These are phyloP conservation scores for Egretta garzetta DNA, from an alignment of 2,113 vertebrate species.

Conservation along the genomic window DNA sequence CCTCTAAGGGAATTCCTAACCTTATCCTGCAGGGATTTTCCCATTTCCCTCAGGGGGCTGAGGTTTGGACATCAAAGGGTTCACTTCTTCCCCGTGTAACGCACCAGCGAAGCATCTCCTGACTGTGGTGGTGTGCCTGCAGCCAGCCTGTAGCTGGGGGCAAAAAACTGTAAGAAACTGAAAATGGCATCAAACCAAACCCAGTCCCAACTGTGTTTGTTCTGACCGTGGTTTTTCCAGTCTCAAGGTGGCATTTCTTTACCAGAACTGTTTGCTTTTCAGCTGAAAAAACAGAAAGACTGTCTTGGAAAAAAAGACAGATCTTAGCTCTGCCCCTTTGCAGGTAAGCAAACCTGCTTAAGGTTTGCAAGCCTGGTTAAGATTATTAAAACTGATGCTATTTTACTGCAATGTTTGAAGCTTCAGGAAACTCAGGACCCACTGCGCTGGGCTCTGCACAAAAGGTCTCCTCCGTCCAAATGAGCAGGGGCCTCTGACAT, in stretches of 20 bases:
- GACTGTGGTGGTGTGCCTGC: not conserved
- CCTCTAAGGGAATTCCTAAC: not conserved
- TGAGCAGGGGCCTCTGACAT: accelerated
- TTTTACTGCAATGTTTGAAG: not conserved
- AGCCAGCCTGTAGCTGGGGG: accelerated
- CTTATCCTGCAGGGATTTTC: not conserved
- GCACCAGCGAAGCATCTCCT: not conserved
- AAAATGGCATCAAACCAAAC: not conserved
- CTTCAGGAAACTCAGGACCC: not conserved
- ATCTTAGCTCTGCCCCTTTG: not conserved
- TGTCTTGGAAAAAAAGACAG: not conserved
- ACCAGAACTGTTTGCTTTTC: not conserved
- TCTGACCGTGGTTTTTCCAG: not conserved
- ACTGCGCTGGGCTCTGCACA: not conserved
- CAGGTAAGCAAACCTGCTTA: not conserved
- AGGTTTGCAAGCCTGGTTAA: not conserved
- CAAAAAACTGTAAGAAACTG: not conserved
- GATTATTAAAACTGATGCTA: not conserved
- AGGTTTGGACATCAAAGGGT: not conserved
- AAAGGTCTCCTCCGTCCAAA: not conserved
- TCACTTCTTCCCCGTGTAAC: not conserved
- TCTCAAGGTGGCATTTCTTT: not conserved
- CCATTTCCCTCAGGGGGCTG: not conserved
- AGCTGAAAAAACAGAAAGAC: not conserved
- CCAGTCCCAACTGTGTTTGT: not conserved